A percentile compares a stretch with the other conserved stretches of the same genome.
phyloP scores from a whole-genome alignment of 2,113 vertebrate genomes.

The Prunella fulvescens region DNA sequence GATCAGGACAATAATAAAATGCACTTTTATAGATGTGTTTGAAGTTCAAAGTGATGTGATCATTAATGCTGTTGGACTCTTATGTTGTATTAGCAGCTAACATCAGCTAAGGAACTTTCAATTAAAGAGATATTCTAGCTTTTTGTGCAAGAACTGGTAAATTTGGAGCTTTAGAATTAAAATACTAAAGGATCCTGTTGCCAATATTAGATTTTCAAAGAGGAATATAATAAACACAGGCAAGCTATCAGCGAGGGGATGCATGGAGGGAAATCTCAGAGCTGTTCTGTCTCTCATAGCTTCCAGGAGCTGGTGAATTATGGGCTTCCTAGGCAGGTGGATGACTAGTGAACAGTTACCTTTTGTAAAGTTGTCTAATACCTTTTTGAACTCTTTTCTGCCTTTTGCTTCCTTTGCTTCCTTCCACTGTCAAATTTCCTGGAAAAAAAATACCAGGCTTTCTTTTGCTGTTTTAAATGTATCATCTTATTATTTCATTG shows the following conservation, averaged over 20 bases:
- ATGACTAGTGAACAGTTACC: not conserved
- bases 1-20: not conserved
- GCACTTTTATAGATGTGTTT: not conserved
- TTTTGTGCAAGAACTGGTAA: not conserved
- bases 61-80: not conserved
- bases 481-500: not conserved
- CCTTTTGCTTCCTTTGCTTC: not conserved
- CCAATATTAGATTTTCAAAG: not conserved
- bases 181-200: not conserved
- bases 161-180: not conserved
- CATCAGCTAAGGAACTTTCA: not conserved
- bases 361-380: not conserved
- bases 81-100: not conserved
- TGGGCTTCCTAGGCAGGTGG: not conserved
- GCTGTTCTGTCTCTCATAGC: not conserved
- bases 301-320: not conserved
- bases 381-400: not conserved
- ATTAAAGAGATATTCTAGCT: not conserved
- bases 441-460: not conserved
- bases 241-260: not conserved
- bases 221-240: not conserved
- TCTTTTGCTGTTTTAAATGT: not conserved
- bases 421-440: not conserved
- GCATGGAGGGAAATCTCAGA: not conserved
- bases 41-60: not conserved